Conservation (phyloP, 2,797 vertebrate genomes). For the Sebastes matsubarae region DNA sequence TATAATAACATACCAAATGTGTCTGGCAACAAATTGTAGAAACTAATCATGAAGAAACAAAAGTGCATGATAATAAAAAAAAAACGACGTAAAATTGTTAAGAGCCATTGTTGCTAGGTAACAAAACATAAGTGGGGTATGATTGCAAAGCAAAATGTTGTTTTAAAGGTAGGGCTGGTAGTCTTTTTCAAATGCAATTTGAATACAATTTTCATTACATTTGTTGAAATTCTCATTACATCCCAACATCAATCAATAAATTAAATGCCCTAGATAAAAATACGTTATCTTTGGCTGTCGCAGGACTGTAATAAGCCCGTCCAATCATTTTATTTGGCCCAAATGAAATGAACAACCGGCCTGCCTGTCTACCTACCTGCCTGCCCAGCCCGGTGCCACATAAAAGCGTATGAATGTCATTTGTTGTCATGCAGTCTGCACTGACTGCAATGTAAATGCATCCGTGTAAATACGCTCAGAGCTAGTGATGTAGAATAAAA, state of each 20-base stretch:
- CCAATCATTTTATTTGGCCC: too few species aligned
- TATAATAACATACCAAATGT: background rate
- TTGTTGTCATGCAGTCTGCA: background rate
- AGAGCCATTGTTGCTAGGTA: conserved; percentile 4
- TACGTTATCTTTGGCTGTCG: background rate
- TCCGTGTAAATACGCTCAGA: background rate
- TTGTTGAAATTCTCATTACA: background rate
- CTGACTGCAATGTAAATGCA: background rate
- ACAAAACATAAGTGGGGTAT: background rate
- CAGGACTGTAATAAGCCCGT: too few species aligned
- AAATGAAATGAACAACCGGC: too few species aligned
- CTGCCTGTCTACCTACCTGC: too few species aligned
- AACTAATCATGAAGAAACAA: conserved; percentile 18
- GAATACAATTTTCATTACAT: background rate
- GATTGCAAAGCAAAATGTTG: background rate
- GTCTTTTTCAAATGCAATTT: background rate
- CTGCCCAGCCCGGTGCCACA: too few species aligned
- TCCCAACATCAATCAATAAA: background rate
- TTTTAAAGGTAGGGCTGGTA: background rate
- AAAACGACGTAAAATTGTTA: background rate
- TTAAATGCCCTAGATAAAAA: background rate
- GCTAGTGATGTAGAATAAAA: background rate
- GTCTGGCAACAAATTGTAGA: background rate
- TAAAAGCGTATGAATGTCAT: background rate
- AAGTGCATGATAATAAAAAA: background rate